Evolutionary conservation across 1,140 invertebrate genomes (phyloP).

Genomic region (Lordiphosa stackelbergi): DNA sequence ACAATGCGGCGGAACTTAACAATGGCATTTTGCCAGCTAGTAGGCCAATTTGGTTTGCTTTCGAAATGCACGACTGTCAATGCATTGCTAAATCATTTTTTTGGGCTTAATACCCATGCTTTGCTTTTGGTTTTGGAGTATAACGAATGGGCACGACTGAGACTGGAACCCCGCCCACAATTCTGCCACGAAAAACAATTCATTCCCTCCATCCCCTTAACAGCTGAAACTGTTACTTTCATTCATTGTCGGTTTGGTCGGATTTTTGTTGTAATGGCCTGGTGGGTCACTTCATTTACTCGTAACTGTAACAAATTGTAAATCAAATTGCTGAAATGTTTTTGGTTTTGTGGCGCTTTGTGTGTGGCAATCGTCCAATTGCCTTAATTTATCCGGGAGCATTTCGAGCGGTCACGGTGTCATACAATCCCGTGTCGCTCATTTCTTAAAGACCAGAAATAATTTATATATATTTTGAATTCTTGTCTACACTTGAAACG

Average conservation of each 20-base stretch:
- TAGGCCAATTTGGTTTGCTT: conserved; percentile 31
- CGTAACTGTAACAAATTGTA: conserved; percentile 37
- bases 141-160: conserved; percentile 34
- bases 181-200: conserved; percentile 23
- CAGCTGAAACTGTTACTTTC: conserved; percentile 26
- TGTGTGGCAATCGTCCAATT: conserved; percentile 33
- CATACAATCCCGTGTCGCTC: conserved; percentile 21
- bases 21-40: neutral
- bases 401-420: conserved; percentile 28
- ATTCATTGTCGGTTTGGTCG: conserved; percentile 17
- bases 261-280: neutral
- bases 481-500: no score
- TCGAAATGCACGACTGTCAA: conserved; percentile 29
- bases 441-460: conserved; percentile 2
- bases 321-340: conserved; percentile 33
- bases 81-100: conserved; percentile 25
- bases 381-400: conserved; percentile 32
- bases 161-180: conserved; percentile 21
- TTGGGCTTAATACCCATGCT: conserved; percentile 4
- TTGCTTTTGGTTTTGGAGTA: conserved; percentile 10
- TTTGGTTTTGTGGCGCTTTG: conserved; percentile 16
- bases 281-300: conserved; percentile 16
- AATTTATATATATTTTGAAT: no score
- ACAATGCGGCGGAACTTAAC: conserved; percentile 1
- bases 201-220: conserved; percentile 1